Evolutionary conservation across 64 coral and sea anemone species (phyloP), one percentile per base, ranked within the genome.

Genomic region (Montipora capricornis): DNA sequence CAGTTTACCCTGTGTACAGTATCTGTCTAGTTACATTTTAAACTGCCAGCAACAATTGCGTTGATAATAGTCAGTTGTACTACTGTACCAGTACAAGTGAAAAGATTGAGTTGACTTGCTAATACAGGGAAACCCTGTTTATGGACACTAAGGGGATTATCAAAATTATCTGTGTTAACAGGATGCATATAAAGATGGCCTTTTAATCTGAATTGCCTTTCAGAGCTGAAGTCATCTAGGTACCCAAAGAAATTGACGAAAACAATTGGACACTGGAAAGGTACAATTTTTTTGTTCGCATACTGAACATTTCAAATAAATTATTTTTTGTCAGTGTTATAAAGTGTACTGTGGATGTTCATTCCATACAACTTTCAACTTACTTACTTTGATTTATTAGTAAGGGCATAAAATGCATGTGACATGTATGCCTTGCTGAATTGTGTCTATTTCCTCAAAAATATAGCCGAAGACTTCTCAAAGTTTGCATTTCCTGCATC

Each of bases 401-500:
- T 16, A 8, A 64, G 60, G 15, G 60, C 60, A 64, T 64, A 64
- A 16, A 64, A 64, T 64, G 67, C 67, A 69, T 69, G 67, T 69
- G 16, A 11, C 12, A 69, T 69, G 6, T 69, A 69, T 69, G 67
- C 67, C 14, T 11, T 37, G 29, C 29, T 37, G 77, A 49, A 17
- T 26, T 81, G 46, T n/a, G 2, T 20, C 55, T n/a, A 57, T 16
- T 26, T 85, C 48, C 20, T 85, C 68, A 22, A 20, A 85, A 44
- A 49, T 68, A 45, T 59, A 87, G 90, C 90, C 48, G 90, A 92
- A 78, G 90, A 92, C 44, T 92, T 77, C 58, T 77, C 20, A 17
- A 92, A 53, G 45, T 92, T 92, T 92, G 90, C 81, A 47, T 92
- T 74, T 47, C 90, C 90, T 19, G 68, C 55, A 44, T 92, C 90